phyloP scores from a whole-genome alignment of 2,888 invertebrate species.

The Mesorhabditis sp. region DNA sequence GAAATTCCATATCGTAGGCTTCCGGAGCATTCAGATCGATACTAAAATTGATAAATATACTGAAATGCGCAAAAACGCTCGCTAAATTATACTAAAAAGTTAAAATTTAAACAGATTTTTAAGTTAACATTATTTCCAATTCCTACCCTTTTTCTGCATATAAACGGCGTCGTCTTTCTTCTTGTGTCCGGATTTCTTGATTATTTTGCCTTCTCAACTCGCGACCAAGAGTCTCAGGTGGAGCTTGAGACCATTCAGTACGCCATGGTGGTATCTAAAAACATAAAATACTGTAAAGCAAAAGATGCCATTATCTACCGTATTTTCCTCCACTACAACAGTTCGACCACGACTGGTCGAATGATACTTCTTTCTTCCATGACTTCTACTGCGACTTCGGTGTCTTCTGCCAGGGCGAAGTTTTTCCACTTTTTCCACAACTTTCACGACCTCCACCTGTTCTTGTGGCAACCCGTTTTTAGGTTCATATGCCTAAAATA shows the following conservation, averaged over 20 bases:
- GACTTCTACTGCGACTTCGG: slow-evolving; percentile 4
- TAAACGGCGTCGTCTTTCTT: not conserved
- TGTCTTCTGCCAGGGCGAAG: not conserved
- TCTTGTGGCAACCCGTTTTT: not conserved
- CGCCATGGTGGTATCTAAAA: slow-evolving; percentile 6
- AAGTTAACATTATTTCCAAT: too few relatives aligned
- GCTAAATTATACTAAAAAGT: too few relatives aligned
- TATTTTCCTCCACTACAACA: not conserved
- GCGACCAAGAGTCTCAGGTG: not conserved
- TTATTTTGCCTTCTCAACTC: not conserved
- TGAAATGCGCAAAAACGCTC: not conserved
- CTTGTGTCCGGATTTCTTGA: not conserved
- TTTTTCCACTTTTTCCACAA: slow-evolving; percentile 1
- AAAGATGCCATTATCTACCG: not conserved
- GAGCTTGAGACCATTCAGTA: not conserved
- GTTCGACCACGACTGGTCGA: not conserved
- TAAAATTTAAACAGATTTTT: too few relatives aligned
- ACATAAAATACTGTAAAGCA: not conserved
- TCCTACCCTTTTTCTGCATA: not conserved
- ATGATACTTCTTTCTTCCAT: not conserved
- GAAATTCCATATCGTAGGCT: slow-evolving; percentile 25
- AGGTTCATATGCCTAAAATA: not conserved
- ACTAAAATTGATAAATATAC: slow-evolving; percentile 10
- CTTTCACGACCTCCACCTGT: slow-evolving; percentile 1
- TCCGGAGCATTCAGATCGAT: slow-evolving; percentile 37